Base-by-base conservation (phyloP, 2,888 invertebrate species). In the Oligia fasciuncula region DNA sequence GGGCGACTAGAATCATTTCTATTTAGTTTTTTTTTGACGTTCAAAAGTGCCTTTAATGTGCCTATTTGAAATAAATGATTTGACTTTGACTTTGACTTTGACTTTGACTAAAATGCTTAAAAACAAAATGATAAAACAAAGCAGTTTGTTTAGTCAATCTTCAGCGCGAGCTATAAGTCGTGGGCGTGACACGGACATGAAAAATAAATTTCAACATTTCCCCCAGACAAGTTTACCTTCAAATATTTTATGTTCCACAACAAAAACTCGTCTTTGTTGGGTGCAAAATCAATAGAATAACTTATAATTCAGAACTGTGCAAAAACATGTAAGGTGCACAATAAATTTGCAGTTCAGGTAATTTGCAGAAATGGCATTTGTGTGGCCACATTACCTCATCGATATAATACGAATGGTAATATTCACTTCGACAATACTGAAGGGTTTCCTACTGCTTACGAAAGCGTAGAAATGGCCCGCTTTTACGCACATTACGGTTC, bases 121-220 rank as follows among this genome's bases (percentile, higher is more conserved):
- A 73, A 85, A 79, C 62, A 68, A 75, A 65, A 62, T 60, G 8
- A 40, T 63, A 71, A 67, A 83, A 76, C 73, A 74, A 85, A 71
- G 65, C 62, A 0, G 65, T 72, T 79, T 76, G 71, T 66, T 63
- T 73, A 79, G 87, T 79, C 54, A 70, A 87, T 85, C 80, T 79
- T 77, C 72, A 77, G 67, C 29, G 54, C 51, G 19, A 35, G 72
- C 74, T 69, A 69, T 83, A 88, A 68, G 46, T 81, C 66, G 67
- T 66, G 63, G 68, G 62, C 74, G 79, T 86, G 88, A 77, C 83
- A 79, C 79, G 49, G 63, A 75, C 80, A 76, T 83, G 83, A 81
- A 88, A 87, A 73, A 85, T 85, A 87, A 83, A 87, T 87, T 88
- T 75, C 69, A 66, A 77, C 71, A 81, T 88, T 83, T 85, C 67